phyloP scores from a whole-genome alignment of 2,113 vertebrate genomes.

The Pogona vitticeps region DNA sequence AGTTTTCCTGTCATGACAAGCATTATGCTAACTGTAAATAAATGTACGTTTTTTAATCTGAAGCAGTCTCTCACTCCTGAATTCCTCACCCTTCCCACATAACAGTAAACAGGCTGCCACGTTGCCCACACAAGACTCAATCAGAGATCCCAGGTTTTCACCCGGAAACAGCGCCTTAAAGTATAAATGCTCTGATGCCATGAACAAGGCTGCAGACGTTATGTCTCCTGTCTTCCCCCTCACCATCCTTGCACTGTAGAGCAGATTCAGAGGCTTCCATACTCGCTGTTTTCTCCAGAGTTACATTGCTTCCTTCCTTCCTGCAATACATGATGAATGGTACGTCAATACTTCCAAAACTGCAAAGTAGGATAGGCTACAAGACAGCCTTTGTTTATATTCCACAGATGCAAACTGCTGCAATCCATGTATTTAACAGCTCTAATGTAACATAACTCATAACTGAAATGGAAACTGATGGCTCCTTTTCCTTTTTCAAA shows the following conservation, averaged over 20 bases:
- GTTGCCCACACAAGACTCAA: neutral
- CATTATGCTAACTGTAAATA: neutral
- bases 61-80: neutral
- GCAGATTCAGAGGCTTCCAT: neutral
- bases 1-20: neutral
- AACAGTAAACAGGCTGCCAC: conserved; percentile 15
- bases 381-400: neutral
- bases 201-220: neutral
- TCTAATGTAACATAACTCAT: neutral
- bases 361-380: neutral
- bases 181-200: neutral
- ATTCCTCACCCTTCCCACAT: conserved; percentile 6
- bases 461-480: neutral
- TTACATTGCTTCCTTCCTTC: neutral
- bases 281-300: neutral
- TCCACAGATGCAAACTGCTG: neutral
- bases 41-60: neutral
- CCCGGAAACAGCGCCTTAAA: neutral
- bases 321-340: neutral
- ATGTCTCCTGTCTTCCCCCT: neutral
- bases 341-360: neutral
- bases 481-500: neutral
- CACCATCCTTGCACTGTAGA: neutral
- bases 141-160: neutral
- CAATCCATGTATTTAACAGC: too few relatives aligned